These are phyloP conservation scores for Hirtodrosophila histrioides DNA, from an alignment of 2,888 invertebrate genomes.

Conservation along the genomic window DNA sequence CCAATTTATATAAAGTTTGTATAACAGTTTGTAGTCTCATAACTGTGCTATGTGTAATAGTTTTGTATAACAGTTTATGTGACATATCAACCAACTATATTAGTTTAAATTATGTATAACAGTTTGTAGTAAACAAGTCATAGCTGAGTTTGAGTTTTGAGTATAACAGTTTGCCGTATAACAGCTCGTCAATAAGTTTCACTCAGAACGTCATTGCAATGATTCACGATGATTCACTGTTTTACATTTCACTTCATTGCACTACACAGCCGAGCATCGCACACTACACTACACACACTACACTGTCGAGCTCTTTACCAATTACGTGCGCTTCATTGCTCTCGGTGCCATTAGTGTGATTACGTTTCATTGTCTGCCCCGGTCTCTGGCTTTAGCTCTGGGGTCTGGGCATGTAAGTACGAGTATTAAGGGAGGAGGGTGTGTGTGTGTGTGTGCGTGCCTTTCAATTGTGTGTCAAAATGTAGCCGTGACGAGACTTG, in stretches of 20 bases:
- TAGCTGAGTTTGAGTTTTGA: too few relatives aligned
- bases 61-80: too few relatives aligned
- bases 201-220: constrained; percentile 10
- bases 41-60: too few relatives aligned
- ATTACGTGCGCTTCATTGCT: constrained; percentile 80
- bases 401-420: constrained; percentile 31
- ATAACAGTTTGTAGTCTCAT: too few relatives aligned
- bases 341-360: constrained; percentile 79
- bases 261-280: constrained; percentile 26
- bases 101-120: too few relatives aligned
- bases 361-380: constrained; percentile 77
- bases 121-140: too few relatives aligned
- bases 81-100: too few relatives aligned
- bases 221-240: constrained; percentile 57
- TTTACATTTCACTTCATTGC: constrained; percentile 61
- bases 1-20: too few relatives aligned
- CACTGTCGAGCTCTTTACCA: constrained; percentile 75
- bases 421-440: constrained; percentile 2
- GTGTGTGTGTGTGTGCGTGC: constrained; percentile 58
- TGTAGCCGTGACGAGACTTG: constrained; percentile 77
- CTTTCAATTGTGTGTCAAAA: constrained; percentile 81
- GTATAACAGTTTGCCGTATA: not conserved
- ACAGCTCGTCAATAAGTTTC: constrained; percentile 17
- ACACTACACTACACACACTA: constrained; percentile 53
- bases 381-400: constrained; percentile 47